These are phyloP conservation scores for Ostrea edulis DNA, from an alignment of 1,140 invertebrate genomes.

Conservation along the genomic window DNA sequence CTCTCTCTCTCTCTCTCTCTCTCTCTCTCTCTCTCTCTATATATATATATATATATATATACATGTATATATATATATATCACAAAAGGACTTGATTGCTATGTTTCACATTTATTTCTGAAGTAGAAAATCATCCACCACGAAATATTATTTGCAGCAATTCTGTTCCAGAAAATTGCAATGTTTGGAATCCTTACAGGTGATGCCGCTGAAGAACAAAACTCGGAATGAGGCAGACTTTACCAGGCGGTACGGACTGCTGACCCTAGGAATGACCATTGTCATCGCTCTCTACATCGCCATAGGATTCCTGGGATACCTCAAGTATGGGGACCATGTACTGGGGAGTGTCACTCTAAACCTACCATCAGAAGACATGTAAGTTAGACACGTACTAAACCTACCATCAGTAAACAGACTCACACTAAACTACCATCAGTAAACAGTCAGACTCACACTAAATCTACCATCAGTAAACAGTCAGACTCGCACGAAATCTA, in stretches of 20 bases:
- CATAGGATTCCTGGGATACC: slow-evolving; percentile 95
- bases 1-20: no score
- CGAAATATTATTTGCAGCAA: not conserved
- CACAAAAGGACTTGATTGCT: no score
- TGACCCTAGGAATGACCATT: slow-evolving; percentile 92
- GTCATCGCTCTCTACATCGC: slow-evolving; percentile 89
- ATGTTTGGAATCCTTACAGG: slow-evolving; percentile 79
- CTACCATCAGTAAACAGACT: not conserved
- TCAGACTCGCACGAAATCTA: not conserved
- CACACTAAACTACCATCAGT: not conserved
- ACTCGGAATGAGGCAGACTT: slow-evolving; percentile 93
- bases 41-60: no score
- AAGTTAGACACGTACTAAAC: not conserved
- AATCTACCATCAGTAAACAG: not conserved
- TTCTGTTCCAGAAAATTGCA: not conserved
- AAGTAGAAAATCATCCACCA: no score
- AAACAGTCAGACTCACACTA: not conserved
- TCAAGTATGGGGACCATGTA: slow-evolving; percentile 88
- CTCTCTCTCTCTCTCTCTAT: no score
- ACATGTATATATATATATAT: no score
- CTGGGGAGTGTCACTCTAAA: slow-evolving; percentile 93
- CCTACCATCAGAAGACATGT: slow-evolving; percentile 81
- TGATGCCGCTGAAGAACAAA: slow-evolving; percentile 95
- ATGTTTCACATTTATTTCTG: no score
- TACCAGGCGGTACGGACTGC: slow-evolving; percentile 90